Conservation (phyloP, 2,888 invertebrate species). For the Drosophila buzzatii region DNA sequence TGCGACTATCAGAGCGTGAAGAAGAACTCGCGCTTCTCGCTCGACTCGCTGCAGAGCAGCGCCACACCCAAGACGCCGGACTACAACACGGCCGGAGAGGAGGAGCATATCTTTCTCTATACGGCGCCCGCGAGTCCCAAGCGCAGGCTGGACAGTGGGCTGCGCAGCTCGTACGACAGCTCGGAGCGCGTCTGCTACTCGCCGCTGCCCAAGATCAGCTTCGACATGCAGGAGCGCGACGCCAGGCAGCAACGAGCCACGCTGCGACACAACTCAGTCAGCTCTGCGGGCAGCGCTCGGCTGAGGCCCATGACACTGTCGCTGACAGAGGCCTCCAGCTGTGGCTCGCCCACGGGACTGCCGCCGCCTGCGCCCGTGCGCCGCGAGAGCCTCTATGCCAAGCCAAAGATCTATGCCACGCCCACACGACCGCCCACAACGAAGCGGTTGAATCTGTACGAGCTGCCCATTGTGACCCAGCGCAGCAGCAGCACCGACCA, state of each 20-base stretch:
- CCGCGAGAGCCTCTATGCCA: conserved; percentile 80
- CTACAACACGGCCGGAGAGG: conserved; percentile 81
- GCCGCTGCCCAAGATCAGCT: conserved; percentile 70
- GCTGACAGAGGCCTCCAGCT: conserved; percentile 66
- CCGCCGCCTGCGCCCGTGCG: conserved; percentile 81
- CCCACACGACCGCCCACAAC: conserved; percentile 66
- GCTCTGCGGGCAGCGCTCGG: conserved; percentile 48
- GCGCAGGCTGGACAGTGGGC: conserved; percentile 77
- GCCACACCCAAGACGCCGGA: conserved; percentile 84
- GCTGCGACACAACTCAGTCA: conserved; percentile 67
- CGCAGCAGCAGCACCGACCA: conserved; percentile 84
- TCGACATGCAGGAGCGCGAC: conserved; percentile 82
- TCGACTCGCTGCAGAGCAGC: conserved; percentile 84
- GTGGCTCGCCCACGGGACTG: conserved; percentile 67
- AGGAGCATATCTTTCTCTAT: conserved; percentile 84
- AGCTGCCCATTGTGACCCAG: conserved; percentile 79
- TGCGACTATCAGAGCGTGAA: conserved; percentile 82
- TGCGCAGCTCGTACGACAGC: conserved; percentile 76
- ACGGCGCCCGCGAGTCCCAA: conserved; percentile 84
- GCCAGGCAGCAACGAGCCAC: conserved; percentile 41
- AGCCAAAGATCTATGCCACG: conserved; percentile 81
- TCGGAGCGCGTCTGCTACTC: conserved; percentile 79
- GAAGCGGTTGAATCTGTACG: conserved; percentile 67
- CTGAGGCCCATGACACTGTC: conserved; percentile 66
- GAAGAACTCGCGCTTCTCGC: conserved; percentile 84